Evolutionary conservation across 2,113 vertebrate species (phyloP), one percentile per base, ranked within the genome.

Genomic region (Antennarius striatus): DNA sequence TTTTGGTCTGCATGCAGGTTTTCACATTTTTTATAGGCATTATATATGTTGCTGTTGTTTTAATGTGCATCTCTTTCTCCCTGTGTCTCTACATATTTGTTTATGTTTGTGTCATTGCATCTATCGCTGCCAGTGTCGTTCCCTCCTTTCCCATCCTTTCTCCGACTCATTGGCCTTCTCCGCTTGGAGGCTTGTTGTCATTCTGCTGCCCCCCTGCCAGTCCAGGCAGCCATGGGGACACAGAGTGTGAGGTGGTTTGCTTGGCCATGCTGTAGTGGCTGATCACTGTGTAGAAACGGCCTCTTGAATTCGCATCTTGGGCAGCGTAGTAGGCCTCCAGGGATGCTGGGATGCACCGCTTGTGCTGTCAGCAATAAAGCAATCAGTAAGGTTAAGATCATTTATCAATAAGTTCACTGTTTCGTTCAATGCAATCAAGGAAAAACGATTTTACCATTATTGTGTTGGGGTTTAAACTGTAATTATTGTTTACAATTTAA

Each of bases 201-300:
- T 95, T 95, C 81, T 95, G 95, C 82, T 94, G 95, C 78, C 90
- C 93, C 0, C 90, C 91, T 0, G 71, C 76, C 22, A 92, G 95
- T 6, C 93, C 95, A 1, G 96, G 96, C 79, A 98, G 93, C 97
- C 96, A 99, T 15, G 97, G 96, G 1, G 96, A 96, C 54, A 98
- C 94, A 0, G 97, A 96, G 76, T 96, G 93, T 16, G 96, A 97
- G 66, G 95, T 95, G 94, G 95, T 98, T 92, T 99, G 97, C 94
- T 98, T 98, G 89, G 96, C 96, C 96, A 98, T 95, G 85, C 96
- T 99, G 94, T 98, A 99, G 89, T 99, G 97, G 92, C 97, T 99
- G 92, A 99, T 98, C 91, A 99, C 95, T 0, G 97, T 98, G 93
- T 99, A 99, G 92, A 99, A 98, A 75, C 96, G 92, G 81, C 96